Percentiles rank a stretch among this genome's conserved stretches.
phyloP scores from a whole-genome alignment of 2,113 vertebrate species.

The Synodontis membranacea region DNA sequence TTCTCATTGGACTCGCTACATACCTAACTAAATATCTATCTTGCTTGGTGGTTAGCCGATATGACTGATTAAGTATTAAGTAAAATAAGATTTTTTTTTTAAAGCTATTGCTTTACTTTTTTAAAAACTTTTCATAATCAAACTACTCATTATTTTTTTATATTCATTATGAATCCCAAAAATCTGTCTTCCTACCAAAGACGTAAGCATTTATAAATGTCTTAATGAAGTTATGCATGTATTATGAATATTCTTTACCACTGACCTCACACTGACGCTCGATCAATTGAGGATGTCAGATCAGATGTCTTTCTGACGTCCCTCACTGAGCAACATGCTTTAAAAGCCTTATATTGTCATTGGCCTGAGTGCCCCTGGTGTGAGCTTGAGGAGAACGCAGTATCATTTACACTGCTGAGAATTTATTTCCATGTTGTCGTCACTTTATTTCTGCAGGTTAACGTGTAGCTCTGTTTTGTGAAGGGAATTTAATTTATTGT shows the following conservation, averaged over 20 bases:
- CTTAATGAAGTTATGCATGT: neutral
- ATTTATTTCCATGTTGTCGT: neutral
- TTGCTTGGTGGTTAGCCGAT: neutral
- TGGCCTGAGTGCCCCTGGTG: neutral
- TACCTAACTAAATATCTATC: neutral
- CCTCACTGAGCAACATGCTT: neutral
- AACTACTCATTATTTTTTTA: neutral
- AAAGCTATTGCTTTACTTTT: neutral
- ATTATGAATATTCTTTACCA: neutral
- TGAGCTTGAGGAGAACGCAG: neutral
- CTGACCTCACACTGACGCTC: neutral
- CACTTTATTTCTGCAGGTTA: constrained; percentile 1
- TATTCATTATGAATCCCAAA: neutral
- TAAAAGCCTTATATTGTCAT: constrained; percentile 8
- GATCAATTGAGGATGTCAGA: neutral
- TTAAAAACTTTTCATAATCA: neutral
- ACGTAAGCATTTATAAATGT: neutral
- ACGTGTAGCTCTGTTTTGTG: neutral
- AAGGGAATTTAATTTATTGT: constrained; percentile 7
- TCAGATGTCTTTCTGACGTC: neutral
- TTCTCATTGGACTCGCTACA: neutral
- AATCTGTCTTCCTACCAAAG: neutral
- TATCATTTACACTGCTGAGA: neutral
- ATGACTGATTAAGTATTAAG: constrained; percentile 1
- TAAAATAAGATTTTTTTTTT: neutral